Conservation (phyloP, 2,113 vertebrate genomes). For the Electrona antarctica region DNA sequence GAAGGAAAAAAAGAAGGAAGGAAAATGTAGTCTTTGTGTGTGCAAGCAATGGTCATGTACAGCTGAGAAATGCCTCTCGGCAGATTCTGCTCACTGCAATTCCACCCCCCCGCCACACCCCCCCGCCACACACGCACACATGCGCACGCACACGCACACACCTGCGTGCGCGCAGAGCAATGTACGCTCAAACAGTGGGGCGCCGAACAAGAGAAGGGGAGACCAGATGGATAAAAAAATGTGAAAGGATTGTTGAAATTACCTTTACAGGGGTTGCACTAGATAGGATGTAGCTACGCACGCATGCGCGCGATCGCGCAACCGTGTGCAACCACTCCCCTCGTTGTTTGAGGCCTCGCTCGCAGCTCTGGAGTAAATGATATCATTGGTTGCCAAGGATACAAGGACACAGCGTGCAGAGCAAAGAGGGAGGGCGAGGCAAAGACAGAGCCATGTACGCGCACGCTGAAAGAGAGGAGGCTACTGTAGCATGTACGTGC, state of each 20-base stretch:
- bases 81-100: not conserved
- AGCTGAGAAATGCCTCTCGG: not conserved
- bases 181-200: not conserved
- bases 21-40: too few relatives aligned
- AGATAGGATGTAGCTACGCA: not conserved
- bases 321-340: constrained; percentile 52
- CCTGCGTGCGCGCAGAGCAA: not conserved
- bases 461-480: constrained; percentile 35
- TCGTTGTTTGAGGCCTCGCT: constrained; percentile 63
- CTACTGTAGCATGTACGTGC: constrained; percentile 50
- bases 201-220: too few relatives aligned
- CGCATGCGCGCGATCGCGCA: constrained; percentile 41
- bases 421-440: constrained; percentile 17
- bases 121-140: constrained; percentile 39
- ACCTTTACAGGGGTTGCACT: too few relatives aligned
- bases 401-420: constrained; percentile 73
- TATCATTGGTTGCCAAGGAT: constrained; percentile 81
- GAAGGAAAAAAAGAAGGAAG: too few relatives aligned
- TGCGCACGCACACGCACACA: not conserved
- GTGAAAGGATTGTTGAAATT: too few relatives aligned
- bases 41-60: not conserved
- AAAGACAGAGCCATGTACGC: not conserved
- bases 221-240: too few relatives aligned
- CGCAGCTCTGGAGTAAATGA: constrained; percentile 72
- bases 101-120: too few relatives aligned